Percentiles rank a stretch among this genome's conserved stretches.
Conservation (phyloP, 1,140 invertebrate species). For the Bathynomus jamesi region DNA sequence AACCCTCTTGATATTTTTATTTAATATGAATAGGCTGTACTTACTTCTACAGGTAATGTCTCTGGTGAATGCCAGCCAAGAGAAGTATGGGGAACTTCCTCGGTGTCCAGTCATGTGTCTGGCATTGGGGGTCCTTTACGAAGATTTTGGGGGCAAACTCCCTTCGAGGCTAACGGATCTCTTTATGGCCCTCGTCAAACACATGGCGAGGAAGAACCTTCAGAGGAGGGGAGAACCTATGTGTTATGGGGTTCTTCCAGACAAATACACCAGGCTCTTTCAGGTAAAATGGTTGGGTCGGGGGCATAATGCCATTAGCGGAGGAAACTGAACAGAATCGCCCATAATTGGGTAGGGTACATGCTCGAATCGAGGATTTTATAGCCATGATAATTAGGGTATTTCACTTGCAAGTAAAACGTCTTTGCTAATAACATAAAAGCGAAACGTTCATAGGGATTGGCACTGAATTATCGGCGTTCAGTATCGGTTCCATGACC, state of each 20-base stretch:
- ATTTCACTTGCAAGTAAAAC: too few species aligned
- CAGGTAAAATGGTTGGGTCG: slow-evolving; percentile 18
- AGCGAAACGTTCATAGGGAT: too few species aligned
- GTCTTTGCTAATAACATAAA: too few species aligned
- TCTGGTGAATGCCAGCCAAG: slow-evolving; percentile 17
- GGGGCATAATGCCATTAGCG: too few species aligned
- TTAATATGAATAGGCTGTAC: too few species aligned
- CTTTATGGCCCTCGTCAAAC: slow-evolving; percentile 29
- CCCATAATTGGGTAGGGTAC: too few species aligned
- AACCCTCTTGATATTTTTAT: too few species aligned
- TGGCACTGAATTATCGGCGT: too few species aligned
- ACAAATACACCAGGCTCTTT: slow-evolving; percentile 36
- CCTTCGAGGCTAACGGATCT: slow-evolving; percentile 33
- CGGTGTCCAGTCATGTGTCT: slow-evolving; percentile 52
- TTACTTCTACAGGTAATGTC: slow-evolving; percentile 24
- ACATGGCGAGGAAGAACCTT: slow-evolving; percentile 33
- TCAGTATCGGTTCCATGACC: too few species aligned
- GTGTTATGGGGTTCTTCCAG: slow-evolving; percentile 36
- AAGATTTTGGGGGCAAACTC: slow-evolving; percentile 42
- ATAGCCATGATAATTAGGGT: too few species aligned
- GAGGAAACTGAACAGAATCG: too few species aligned
- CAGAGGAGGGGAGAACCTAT: slow-evolving; percentile 32
- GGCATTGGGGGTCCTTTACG: slow-evolving; percentile 48
- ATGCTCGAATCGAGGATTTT: too few species aligned
- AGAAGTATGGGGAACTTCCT: slow-evolving; percentile 42